These are phyloP conservation scores for Keiferia lycopersicella DNA, from an alignment of 2,888 invertebrate species.

Conservation along the genomic window DNA sequence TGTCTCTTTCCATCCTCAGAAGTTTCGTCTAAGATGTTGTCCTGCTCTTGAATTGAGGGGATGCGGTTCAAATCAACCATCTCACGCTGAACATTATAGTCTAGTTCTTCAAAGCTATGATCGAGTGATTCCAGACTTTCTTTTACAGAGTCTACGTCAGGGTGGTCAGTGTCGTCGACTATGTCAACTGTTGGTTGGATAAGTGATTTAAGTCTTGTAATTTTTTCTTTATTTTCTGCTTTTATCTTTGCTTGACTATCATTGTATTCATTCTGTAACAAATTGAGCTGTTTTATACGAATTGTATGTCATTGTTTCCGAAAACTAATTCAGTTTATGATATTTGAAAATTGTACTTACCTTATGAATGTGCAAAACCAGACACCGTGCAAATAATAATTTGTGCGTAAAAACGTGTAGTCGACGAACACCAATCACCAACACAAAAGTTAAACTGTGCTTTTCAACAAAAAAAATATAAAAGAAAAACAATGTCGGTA, in stretches of 20 bases:
- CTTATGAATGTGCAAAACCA: conserved; percentile 26
- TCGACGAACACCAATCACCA: background rate
- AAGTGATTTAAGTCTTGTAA: background rate
- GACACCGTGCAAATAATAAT: conserved; percentile 11
- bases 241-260: background rate
- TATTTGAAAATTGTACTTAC: conserved; percentile 13
- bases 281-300: background rate
- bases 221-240: background rate
- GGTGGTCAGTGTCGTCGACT: background rate
- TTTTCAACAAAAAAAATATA: background rate
- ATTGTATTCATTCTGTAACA: background rate
- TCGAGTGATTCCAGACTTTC: conserved; percentile 4
- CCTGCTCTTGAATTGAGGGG: background rate
- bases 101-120: conserved; percentile 20
- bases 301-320: background rate
- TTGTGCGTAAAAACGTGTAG: conserved; percentile 16
- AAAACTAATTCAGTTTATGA: background rate
- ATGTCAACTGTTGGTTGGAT: background rate
- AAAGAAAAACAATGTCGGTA: background rate
- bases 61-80: conserved; percentile 1
- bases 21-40: conserved; percentile 1
- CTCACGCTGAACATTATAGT: background rate
- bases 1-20: background rate
- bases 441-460: background rate
- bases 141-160: background rate